These are phyloP conservation scores for Drosophila mimica DNA, from an alignment of 2,888 invertebrate genomes.

Conservation along the genomic window DNA sequence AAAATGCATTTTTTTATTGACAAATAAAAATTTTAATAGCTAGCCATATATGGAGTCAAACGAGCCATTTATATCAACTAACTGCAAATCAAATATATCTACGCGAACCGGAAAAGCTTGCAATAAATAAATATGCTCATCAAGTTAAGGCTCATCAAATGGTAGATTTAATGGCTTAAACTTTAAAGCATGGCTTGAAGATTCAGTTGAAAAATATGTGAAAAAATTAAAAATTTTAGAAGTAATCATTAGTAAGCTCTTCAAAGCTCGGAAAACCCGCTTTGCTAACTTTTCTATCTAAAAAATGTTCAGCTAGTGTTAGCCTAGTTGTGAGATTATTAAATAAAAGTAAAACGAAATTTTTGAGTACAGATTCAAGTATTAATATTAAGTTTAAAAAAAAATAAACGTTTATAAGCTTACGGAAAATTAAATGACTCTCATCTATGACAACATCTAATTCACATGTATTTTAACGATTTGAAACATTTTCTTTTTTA, in stretches of 20 bases:
- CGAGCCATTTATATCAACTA: conserved; percentile 11
- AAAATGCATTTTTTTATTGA: conserved; percentile 27
- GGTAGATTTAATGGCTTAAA: neutral
- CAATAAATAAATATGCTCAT: neutral
- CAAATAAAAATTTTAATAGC: conserved; percentile 24
- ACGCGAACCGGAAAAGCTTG: neutral
- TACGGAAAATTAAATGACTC: no score
- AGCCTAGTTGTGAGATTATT: neutral
- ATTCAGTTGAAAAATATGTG: neutral
- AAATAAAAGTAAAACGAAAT: neutral
- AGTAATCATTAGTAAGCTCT: neutral
- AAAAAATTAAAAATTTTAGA: neutral
- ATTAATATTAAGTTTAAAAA: neutral
- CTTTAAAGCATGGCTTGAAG: neutral
- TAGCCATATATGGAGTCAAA: conserved; percentile 2
- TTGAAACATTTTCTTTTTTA: neutral
- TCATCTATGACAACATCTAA: neutral
- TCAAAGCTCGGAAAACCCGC: neutral
- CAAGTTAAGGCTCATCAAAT: conserved; percentile 2
- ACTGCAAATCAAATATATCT: conserved; percentile 7
- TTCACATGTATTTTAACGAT: neutral
- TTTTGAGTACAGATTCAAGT: neutral
- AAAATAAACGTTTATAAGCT: neutral
- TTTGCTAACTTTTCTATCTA: neutral
- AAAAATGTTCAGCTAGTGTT: neutral